phyloP scores from a whole-genome alignment of 2,113 vertebrate genomes.

The Aphyosemion australe region DNA sequence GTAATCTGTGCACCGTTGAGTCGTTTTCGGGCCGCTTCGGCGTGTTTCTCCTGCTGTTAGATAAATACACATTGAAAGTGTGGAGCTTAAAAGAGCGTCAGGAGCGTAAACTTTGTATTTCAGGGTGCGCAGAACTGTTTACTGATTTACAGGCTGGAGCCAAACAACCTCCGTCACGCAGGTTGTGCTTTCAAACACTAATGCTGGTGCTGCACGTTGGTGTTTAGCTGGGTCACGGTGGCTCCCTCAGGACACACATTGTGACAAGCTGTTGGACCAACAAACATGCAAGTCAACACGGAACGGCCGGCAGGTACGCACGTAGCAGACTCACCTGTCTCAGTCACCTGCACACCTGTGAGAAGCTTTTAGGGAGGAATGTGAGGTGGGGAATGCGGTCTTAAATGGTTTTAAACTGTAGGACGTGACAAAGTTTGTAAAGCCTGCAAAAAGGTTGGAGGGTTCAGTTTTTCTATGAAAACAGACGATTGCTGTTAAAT shows the following conservation, averaged over 20 bases:
- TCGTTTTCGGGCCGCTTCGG: slow-evolving; percentile 16
- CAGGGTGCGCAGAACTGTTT: slow-evolving; percentile 58
- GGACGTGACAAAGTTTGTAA: slow-evolving; percentile 14
- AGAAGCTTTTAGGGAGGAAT: slow-evolving; percentile 37
- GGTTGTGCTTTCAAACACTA: no score
- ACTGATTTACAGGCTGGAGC: slow-evolving; percentile 54
- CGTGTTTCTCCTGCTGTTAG: slow-evolving; percentile 31
- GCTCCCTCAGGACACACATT: not conserved
- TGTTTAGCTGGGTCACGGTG: no score
- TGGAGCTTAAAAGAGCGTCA: slow-evolving; percentile 37
- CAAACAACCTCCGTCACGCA: slow-evolving; percentile 28
- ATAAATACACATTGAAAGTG: slow-evolving; percentile 58
- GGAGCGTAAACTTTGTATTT: slow-evolving; percentile 58
- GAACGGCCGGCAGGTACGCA: slow-evolving; percentile 19
- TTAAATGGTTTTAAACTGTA: no score
- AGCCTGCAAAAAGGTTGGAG: no score
- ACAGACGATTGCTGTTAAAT: no score
- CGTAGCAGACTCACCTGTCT: slow-evolving; percentile 48
- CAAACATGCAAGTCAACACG: not conserved
- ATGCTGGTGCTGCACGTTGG: no score
- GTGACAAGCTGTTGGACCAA: not conserved
- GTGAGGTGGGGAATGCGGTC: slow-evolving; percentile 10
- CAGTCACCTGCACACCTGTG: slow-evolving; percentile 25
- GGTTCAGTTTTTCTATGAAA: no score
- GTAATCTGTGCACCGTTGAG: slow-evolving; percentile 61